phyloP scores from a whole-genome alignment of 2,888 invertebrate genomes.

The Calameuta filiformis region DNA sequence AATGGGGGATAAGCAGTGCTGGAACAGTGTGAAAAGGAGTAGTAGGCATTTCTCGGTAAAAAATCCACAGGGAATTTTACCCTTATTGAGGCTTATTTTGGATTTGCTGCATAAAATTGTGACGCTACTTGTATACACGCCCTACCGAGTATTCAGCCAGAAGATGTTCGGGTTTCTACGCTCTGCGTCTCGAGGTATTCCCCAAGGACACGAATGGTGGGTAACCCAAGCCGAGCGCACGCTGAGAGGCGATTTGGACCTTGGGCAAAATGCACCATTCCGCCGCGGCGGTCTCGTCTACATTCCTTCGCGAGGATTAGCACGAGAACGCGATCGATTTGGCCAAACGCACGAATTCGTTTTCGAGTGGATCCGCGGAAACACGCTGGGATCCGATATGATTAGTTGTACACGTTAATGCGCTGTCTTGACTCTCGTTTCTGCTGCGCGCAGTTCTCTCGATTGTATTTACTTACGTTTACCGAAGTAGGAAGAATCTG shows the following conservation, averaged over 20 bases:
- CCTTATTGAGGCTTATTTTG: conserved; percentile 30
- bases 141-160: conserved; percentile 31
- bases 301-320: conserved; percentile 34
- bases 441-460: not conserved
- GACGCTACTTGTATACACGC: not conserved
- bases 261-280: conserved; percentile 57
- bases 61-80: not conserved
- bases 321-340: not conserved
- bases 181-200: conserved; percentile 24
- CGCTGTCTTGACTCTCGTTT: not conserved
- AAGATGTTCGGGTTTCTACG: conserved; percentile 27
- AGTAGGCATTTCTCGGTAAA: not conserved
- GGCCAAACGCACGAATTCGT: not conserved
- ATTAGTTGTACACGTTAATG: not conserved
- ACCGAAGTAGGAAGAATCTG: not conserved
- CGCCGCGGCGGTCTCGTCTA: conserved; percentile 35
- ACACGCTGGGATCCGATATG: not conserved
- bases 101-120: conserved; percentile 27
- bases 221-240: conserved; percentile 61
- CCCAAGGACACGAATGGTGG: conserved; percentile 58
- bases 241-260: conserved; percentile 57
- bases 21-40: not conserved
- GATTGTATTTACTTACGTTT: not conserved
- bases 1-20: not conserved
- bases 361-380: not conserved